phyloP scores from a whole-genome alignment of 2,888 invertebrate species.

The Coelinius sp. region DNA sequence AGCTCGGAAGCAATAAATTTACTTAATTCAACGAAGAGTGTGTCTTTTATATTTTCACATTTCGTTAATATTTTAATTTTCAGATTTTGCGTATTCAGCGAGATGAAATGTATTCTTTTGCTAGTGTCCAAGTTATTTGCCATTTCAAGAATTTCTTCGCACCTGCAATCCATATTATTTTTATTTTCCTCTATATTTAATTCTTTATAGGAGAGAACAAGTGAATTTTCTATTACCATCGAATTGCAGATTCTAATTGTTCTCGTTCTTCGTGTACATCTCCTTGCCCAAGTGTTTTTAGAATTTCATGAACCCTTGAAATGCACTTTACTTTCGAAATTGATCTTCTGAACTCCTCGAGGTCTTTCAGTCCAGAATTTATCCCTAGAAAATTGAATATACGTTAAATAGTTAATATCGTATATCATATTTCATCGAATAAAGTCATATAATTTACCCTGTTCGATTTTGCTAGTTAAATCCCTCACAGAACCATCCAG shows the following conservation, averaged over 20 bases:
- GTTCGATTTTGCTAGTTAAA: not conserved
- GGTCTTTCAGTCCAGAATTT: not conserved
- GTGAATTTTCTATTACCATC: slow-evolving; percentile 11
- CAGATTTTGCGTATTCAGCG: slow-evolving; percentile 31
- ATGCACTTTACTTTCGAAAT: not conserved
- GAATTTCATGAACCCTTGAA: not conserved
- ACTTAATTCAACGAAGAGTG: slow-evolving; percentile 38
- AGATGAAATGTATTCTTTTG: slow-evolving; percentile 23
- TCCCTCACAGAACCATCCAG: not conserved
- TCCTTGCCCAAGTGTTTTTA: not conserved
- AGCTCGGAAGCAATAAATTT: slow-evolving; percentile 40
- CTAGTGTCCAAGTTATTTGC: slow-evolving; percentile 1
- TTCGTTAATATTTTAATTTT: slow-evolving; percentile 32
- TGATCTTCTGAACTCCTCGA: slow-evolving; percentile 15
- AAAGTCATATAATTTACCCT: not conserved
- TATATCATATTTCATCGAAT: not conserved
- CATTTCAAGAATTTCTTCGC: slow-evolving; percentile 8
- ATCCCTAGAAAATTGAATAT: slow-evolving; percentile 8
- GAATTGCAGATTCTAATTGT: slow-evolving; percentile 24
- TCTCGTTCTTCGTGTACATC: not conserved
- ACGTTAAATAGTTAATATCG: not conserved
- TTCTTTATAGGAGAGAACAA: not conserved
- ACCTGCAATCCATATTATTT: slow-evolving; percentile 13
- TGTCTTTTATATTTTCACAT: slow-evolving; percentile 40
- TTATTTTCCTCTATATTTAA: not conserved